Evolutionary conservation across 2,888 invertebrate genomes (phyloP).

Genomic region (Cerceris rybyensis): DNA sequence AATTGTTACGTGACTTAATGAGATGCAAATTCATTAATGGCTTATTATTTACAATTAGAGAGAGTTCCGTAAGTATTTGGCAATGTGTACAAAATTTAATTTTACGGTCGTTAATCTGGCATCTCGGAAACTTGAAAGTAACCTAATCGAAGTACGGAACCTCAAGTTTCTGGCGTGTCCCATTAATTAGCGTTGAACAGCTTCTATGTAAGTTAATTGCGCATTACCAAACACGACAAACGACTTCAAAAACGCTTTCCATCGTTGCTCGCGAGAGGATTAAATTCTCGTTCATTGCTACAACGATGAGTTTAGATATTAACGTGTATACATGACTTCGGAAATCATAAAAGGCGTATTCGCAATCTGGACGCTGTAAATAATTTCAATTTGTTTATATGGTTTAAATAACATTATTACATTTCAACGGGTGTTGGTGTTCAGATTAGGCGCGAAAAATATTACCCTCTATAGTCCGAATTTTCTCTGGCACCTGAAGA

Average conservation of each 20-base stretch:
- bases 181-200: slow-evolving; percentile 60
- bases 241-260: slow-evolving; percentile 52
- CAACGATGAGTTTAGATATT: slow-evolving; percentile 13
- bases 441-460: no score
- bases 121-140: slow-evolving; percentile 48
- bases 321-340: not conserved
- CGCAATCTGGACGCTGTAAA: not conserved
- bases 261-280: slow-evolving; percentile 40
- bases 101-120: slow-evolving; percentile 48
- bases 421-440: no score
- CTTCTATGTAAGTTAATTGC: slow-evolving; percentile 63
- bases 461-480: no score
- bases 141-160: slow-evolving; percentile 53
- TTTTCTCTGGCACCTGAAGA: no score
- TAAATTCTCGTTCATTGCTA: slow-evolving; percentile 56
- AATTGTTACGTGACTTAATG: not conserved
- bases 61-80: slow-evolving; percentile 28
- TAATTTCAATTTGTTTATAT: no score
- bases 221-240: slow-evolving; percentile 45
- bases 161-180: slow-evolving; percentile 51
- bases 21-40: slow-evolving; percentile 6
- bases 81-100: slow-evolving; percentile 52
- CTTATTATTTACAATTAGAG: not conserved
- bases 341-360: not conserved
- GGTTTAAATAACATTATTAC: no score